Percentiles rank a stretch among this genome's conserved stretches.
These are phyloP conservation scores for Tolmerus cingulatus DNA, from an alignment of 2,888 invertebrate genomes.

Conservation along the genomic window DNA sequence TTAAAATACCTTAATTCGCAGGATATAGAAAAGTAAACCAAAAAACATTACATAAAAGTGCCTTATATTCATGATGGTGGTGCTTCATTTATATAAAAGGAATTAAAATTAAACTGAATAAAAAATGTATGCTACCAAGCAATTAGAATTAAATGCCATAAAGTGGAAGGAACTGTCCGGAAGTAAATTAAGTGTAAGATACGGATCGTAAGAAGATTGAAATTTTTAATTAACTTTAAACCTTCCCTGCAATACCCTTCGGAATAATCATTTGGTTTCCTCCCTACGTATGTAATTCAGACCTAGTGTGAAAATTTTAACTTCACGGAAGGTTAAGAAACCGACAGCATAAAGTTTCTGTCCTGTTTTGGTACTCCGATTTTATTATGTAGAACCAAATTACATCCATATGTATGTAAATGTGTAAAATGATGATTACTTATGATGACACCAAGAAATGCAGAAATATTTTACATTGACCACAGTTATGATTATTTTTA, in stretches of 20 bases:
- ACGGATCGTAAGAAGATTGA: neutral
- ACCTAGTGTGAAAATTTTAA: too few species aligned
- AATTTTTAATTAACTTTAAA: neutral
- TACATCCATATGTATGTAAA: too few species aligned
- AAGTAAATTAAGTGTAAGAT: neutral
- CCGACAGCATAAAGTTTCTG: too few species aligned
- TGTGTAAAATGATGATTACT: too few species aligned
- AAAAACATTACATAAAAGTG: neutral
- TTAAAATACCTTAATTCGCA: neutral
- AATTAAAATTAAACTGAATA: neutral
- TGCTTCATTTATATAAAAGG: neutral
- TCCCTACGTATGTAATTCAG: neutral
- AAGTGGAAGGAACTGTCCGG: neutral
- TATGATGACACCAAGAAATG: too few species aligned
- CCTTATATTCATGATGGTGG: neutral
- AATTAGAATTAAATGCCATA: neutral
- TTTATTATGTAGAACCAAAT: too few species aligned
- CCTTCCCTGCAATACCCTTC: neutral
- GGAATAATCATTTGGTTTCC: neutral
- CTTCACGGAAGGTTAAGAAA: too few species aligned
- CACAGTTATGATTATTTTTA: too few species aligned
- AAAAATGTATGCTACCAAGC: neutral
- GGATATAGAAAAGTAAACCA: neutral
- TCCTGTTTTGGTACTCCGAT: too few species aligned
- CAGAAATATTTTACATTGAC: too few species aligned